Percentiles rank a stretch among this genome's conserved stretches.
phyloP scores from a whole-genome alignment of 2,797 vertebrate genomes.

The Rhinatrema bivittatum region DNA sequence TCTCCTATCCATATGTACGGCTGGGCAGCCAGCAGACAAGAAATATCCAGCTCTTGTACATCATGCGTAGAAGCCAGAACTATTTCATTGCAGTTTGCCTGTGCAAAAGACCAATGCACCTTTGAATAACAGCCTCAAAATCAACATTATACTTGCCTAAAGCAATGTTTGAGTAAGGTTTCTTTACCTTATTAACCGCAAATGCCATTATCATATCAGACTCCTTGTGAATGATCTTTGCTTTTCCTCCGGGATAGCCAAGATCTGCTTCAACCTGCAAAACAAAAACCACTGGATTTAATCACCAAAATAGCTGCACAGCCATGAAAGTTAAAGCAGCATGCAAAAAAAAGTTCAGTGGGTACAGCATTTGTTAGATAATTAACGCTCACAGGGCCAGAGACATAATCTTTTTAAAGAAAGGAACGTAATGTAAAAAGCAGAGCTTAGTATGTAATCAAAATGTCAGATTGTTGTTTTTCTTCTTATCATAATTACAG shows the following conservation, averaged over 20 bases:
- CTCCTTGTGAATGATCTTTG: conserved; percentile 95
- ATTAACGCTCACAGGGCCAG: no score
- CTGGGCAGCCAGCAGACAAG: conserved; percentile 82
- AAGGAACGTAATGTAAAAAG: no score
- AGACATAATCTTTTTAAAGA: no score
- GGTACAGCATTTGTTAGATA: conserved; percentile 33
- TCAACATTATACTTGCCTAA: accelerated
- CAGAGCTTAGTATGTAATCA: no score
- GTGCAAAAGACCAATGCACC: conserved; percentile 13
- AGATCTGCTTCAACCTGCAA: conserved; percentile 94
- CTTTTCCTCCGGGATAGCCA: conserved; percentile 94
- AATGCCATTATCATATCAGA: conserved; percentile 98
- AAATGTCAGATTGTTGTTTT: no score
- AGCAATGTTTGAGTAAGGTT: background rate
- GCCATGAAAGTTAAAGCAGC: no score
- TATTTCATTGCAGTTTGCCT: conserved; percentile 93
- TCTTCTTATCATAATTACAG: no score
- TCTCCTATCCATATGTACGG: conserved; percentile 95
- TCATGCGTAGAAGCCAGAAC: conserved; percentile 96
- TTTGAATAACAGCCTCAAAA: no score
- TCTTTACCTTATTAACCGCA: conserved; percentile 87
- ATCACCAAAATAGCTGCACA: no score
- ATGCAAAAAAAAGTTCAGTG: conserved; percentile 50
- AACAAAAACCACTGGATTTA: conserved; percentile 20
- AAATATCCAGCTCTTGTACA: conserved; percentile 93